phyloP scores from a whole-genome alignment of 2,797 vertebrate species.

The Chaunax sp. region DNA sequence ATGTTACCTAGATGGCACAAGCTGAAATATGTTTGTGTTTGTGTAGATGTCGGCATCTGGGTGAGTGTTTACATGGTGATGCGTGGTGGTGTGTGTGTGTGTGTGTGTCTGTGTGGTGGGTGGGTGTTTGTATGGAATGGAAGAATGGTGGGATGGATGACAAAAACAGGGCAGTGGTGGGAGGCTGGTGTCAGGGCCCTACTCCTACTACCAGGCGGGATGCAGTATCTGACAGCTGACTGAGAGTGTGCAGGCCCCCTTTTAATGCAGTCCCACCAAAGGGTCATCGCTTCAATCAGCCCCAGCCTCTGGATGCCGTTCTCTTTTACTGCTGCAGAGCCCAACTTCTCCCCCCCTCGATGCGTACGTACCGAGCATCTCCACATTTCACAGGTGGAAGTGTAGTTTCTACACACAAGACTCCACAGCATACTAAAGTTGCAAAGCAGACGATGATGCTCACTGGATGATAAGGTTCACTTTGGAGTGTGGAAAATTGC shows the following conservation, averaged over 20 bases:
- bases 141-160: constrained; percentile 78
- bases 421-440: constrained; percentile 36
- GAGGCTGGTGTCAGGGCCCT: constrained; percentile 78
- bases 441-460: constrained; percentile 46
- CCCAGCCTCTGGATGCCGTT: constrained; percentile 65
- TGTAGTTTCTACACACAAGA: constrained; percentile 35
- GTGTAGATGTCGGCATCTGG: constrained; percentile 71
- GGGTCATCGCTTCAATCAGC: constrained; percentile 81
- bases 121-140: constrained; percentile 74
- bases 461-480: constrained; percentile 54
- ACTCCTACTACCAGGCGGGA: constrained; percentile 83
- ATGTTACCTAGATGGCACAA: constrained; percentile 75
- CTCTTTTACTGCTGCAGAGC: constrained; percentile 41
- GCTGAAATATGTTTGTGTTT: constrained; percentile 75
- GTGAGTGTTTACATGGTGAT: constrained; percentile 54
- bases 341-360: constrained; percentile 52
- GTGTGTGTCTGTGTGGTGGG: constrained; percentile 57
- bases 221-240: constrained; percentile 85
- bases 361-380: constrained; percentile 71
- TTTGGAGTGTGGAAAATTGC: constrained; percentile 63
- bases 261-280: constrained; percentile 77
- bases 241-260: constrained; percentile 81
- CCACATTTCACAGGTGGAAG: constrained; percentile 60
- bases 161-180: constrained; percentile 79
- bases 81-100: constrained; percentile 44